phyloP scores from a whole-genome alignment of 2,113 vertebrate genomes.

The Atrichornis clamosus region DNA sequence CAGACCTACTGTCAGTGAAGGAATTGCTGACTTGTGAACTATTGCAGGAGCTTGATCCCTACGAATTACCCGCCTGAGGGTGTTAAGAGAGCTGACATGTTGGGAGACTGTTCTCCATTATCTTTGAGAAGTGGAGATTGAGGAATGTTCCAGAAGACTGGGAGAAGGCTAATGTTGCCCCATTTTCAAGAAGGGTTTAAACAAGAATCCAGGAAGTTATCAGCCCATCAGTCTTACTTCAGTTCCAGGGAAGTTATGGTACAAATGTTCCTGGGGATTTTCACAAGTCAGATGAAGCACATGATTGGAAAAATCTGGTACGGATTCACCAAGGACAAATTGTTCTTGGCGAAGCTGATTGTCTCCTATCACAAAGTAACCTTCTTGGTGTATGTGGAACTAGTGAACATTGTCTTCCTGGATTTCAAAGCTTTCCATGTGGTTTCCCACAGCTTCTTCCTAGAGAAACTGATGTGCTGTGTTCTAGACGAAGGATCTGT shows the following conservation, averaged over 20 bases:
- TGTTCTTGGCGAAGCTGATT: neutral
- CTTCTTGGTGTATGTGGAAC: neutral
- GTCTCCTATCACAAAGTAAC: neutral
- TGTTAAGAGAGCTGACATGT: neutral
- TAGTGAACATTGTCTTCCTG: neutral
- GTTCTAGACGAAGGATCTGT: neutral
- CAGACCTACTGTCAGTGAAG: neutral
- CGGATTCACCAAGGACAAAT: neutral
- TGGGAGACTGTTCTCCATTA: neutral
- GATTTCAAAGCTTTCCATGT: neutral
- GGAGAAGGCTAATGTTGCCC: neutral
- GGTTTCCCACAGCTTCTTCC: neutral
- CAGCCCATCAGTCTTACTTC: neutral
- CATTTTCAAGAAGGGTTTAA: neutral
- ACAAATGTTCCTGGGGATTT: neutral
- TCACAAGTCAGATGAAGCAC: neutral
- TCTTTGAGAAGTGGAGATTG: neutral
- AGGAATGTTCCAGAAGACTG: neutral
- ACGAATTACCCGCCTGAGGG: neutral
- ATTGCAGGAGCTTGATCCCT: neutral
- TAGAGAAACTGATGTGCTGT: accelerated
- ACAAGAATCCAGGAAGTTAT: neutral
- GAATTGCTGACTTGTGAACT: neutral
- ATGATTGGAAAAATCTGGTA: neutral
- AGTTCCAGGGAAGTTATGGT: neutral